phyloP scores from a whole-genome alignment of 2,797 vertebrate species.

The Tokudaia muenninki region DNA sequence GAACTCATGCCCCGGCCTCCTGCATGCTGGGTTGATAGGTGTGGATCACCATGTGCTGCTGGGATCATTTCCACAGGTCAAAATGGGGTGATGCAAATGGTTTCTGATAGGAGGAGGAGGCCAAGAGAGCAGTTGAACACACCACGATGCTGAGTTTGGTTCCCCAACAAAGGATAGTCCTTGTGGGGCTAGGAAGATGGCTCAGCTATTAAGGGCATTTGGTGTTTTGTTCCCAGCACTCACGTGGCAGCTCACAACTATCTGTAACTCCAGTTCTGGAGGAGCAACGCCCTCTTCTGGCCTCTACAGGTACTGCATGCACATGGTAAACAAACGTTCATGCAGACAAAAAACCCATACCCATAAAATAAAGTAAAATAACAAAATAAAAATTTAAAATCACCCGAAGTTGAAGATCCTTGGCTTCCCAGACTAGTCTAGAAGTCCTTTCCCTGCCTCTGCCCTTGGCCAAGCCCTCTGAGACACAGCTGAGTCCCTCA shows the following conservation, averaged over 20 bases:
- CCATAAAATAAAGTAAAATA: background rate
- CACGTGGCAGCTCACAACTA: background rate
- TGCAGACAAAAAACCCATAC: background rate
- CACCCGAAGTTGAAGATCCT: background rate
- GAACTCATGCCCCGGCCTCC: background rate
- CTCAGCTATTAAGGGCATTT: too few relatives aligned
- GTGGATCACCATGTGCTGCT: background rate
- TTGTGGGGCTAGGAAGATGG: background rate
- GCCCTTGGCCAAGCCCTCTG: background rate
- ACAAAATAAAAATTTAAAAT: background rate
- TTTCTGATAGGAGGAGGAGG: background rate
- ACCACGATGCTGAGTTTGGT: rapidly evolving
- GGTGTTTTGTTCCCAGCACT: background rate
- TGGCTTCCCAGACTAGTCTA: background rate
- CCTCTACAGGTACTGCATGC: background rate
- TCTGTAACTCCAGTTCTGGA: background rate
- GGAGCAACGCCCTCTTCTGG: background rate
- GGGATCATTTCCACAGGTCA: background rate
- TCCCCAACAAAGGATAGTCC: rapidly evolving
- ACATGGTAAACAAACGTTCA: background rate
- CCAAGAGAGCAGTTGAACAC: background rate
- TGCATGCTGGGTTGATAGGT: background rate
- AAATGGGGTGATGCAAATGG: background rate
- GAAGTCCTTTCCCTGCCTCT: background rate
- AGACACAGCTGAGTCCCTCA: background rate